Evolutionary conservation across 1,140 invertebrate species (phyloP).

Genomic region (Danaus melanippus): DNA sequence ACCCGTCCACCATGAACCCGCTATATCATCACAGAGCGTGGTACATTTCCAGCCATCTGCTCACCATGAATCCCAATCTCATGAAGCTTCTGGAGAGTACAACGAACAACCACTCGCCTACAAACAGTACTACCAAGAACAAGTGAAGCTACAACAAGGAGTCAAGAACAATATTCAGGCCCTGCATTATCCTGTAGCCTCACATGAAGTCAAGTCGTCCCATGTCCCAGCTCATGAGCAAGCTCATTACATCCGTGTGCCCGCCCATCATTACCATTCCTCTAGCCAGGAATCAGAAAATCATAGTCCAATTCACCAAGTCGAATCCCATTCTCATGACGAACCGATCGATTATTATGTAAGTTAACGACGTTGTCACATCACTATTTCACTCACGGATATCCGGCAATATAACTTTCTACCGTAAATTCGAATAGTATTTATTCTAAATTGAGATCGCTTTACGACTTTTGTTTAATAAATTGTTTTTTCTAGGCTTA

Average conservation of each 20-base stretch:
- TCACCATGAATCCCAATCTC: slow-evolving; percentile 39
- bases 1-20: slow-evolving; percentile 23
- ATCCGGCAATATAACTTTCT: slow-evolving; percentile 50
- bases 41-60: slow-evolving; percentile 33
- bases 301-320: slow-evolving; percentile 31
- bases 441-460: slow-evolving; percentile 33
- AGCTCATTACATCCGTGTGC: slow-evolving; percentile 27
- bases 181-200: slow-evolving; percentile 30
- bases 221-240: slow-evolving; percentile 21
- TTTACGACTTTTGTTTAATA: slow-evolving; percentile 24
- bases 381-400: slow-evolving; percentile 34
- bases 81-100: slow-evolving; percentile 36
- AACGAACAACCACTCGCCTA: slow-evolving; percentile 27
- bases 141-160: slow-evolving; percentile 25
- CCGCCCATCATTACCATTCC: slow-evolving; percentile 23
- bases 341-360: slow-evolving; percentile 65
- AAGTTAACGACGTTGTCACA: slow-evolving; percentile 41
- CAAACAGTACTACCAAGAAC: slow-evolving; percentile 38
- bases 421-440: slow-evolving; percentile 47
- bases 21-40: slow-evolving; percentile 39
- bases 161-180: slow-evolving; percentile 30
- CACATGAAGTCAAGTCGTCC: slow-evolving; percentile 19
- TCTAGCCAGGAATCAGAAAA: slow-evolving; percentile 23
- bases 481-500: slow-evolving; percentile 62
- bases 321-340: slow-evolving; percentile 44